These are phyloP conservation scores for Acrobasis repandana DNA, from an alignment of 2,888 invertebrate genomes.

Conservation along the genomic window DNA sequence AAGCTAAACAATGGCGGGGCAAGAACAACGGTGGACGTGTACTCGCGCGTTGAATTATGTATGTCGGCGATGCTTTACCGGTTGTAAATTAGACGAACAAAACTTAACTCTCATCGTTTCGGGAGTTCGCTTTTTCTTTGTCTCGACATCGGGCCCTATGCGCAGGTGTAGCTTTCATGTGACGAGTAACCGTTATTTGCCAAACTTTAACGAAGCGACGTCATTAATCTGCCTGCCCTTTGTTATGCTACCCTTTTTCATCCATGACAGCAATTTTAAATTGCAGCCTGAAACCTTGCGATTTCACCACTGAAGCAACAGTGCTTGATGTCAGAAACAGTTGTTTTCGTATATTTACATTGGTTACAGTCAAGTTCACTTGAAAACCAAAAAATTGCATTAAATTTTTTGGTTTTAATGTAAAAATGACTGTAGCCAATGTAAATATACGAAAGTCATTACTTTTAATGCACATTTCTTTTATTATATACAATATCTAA, in stretches of 20 bases:
- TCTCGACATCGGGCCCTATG: constrained; percentile 46
- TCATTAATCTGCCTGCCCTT: constrained; percentile 39
- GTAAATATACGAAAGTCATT: no score
- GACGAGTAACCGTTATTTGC: constrained; percentile 46
- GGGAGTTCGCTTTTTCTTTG: constrained; percentile 58
- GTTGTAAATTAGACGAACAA: constrained; percentile 70
- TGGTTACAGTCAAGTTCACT: not conserved
- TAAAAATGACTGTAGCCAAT: no score
- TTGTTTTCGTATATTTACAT: not conserved
- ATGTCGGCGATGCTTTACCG: constrained; percentile 66
- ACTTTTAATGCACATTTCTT: no score
- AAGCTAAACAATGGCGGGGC: constrained; percentile 60
- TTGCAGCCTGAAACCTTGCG: not conserved
- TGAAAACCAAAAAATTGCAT: no score
- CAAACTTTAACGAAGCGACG: constrained; percentile 42
- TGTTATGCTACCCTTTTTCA: constrained; percentile 32
- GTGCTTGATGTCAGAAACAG: not conserved
- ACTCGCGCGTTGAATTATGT: constrained; percentile 72
- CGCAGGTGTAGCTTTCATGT: constrained; percentile 43
- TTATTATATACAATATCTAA: no score
- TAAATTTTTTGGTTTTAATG: no score
- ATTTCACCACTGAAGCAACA: not conserved
- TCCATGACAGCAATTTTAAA: not conserved
- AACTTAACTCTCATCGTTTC: constrained; percentile 61
- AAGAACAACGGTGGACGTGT: constrained; percentile 64